phyloP scores from a whole-genome alignment of 2,888 invertebrate genomes.

The Torymus auratus region DNA sequence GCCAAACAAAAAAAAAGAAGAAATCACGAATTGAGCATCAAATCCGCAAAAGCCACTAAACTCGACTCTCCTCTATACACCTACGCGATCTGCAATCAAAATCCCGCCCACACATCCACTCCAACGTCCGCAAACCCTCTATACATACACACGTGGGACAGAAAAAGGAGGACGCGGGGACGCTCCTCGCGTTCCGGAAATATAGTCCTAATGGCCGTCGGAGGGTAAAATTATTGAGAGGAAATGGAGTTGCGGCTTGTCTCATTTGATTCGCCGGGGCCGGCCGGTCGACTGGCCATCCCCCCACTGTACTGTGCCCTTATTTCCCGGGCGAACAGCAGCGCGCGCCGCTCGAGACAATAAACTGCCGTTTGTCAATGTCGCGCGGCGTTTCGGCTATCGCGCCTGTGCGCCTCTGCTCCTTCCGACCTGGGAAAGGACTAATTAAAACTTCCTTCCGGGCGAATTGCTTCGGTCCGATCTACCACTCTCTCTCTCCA shows the following conservation, averaged over 20 bases:
- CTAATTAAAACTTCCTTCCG: conserved; percentile 57
- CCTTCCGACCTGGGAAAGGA: conserved; percentile 30
- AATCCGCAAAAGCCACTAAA: too few species aligned
- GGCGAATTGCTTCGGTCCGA: conserved; percentile 39
- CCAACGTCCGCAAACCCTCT: too few species aligned
- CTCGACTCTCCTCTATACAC: too few species aligned
- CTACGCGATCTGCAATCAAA: too few species aligned
- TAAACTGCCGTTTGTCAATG: conserved; percentile 55
- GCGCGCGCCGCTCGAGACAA: conserved; percentile 17
- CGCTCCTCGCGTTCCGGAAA: conserved; percentile 1
- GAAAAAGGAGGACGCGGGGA: conserved; percentile 5
- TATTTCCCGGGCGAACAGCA: conserved; percentile 31
- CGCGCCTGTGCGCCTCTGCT: not conserved
- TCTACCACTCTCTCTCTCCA: too few species aligned
- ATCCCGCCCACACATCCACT: too few species aligned
- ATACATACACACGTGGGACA: not conserved
- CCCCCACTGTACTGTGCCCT: not conserved
- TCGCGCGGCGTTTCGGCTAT: conserved; percentile 9
- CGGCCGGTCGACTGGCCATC: not conserved
- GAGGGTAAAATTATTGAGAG: conserved; percentile 39
- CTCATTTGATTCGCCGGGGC: conserved; percentile 44
- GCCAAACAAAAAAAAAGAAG: too few species aligned
- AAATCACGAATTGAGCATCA: too few species aligned
- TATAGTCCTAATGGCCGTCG: conserved; percentile 4
- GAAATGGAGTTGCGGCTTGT: conserved; percentile 48